A percentile compares a stretch with the other conserved stretches of the same genome.
Evolutionary conservation across 2,113 vertebrate species (phyloP).

Genomic region (Bolborhynchus lineola): DNA sequence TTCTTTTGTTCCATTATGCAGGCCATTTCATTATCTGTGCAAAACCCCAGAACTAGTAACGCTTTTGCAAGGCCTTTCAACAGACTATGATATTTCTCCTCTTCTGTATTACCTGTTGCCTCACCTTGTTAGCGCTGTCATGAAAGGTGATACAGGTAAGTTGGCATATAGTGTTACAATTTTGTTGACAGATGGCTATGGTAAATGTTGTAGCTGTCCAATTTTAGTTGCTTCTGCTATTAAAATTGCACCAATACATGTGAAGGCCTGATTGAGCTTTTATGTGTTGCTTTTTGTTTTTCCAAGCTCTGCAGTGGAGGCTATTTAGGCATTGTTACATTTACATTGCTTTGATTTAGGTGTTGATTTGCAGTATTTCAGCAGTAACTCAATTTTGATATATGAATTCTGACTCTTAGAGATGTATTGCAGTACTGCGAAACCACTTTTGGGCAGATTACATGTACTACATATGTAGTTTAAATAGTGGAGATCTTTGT

Average conservation of each 20-base stretch:
- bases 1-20: constrained; percentile 45
- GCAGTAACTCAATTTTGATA: not conserved
- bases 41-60: constrained; percentile 73
- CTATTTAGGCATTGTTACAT: not conserved
- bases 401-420: not conserved
- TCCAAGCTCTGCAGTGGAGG: not conserved
- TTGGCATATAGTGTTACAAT: not conserved
- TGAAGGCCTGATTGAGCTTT: not conserved
- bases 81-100: constrained; percentile 79
- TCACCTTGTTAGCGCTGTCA: constrained; percentile 72
- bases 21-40: constrained; percentile 79
- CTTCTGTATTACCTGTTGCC: constrained; percentile 88
- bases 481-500: not conserved
- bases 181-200: not conserved
- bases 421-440: not conserved
- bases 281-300: not conserved
- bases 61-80: constrained; percentile 79
- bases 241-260: not conserved
- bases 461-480: not conserved
- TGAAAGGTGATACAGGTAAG: constrained; percentile 66
- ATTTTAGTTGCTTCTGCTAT: not conserved
- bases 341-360: not conserved
- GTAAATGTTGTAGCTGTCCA: rapidly evolving
- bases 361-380: not conserved
- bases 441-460: not conserved